Conservation (phyloP, 2,113 vertebrate genomes). For the Onychostoma macrolepis region DNA sequence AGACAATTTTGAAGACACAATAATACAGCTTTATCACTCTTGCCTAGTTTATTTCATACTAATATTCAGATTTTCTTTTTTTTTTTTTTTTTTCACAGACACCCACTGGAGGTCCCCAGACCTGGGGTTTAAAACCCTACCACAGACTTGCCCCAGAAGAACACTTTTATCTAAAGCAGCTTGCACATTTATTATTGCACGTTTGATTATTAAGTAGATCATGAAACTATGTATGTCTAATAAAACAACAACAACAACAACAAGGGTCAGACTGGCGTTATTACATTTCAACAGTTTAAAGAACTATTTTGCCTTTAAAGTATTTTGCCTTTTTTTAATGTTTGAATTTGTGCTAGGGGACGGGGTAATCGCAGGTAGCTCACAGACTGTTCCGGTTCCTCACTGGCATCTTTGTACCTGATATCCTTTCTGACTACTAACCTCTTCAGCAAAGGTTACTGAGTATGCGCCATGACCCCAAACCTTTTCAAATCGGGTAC, state of each 20-base stretch:
- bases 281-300: neutral
- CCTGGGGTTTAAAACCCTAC: too few species aligned
- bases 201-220: neutral
- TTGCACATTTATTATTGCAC: neutral
- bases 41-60: neutral
- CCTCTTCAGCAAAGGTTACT: conserved; percentile 8
- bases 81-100: too few species aligned
- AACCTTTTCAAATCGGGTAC: neutral
- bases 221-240: neutral
- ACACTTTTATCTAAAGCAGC: neutral
- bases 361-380: neutral
- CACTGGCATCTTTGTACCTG: conserved; percentile 2
- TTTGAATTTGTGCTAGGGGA: neutral
- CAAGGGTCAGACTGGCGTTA: neutral
- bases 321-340: neutral
- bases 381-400: neutral
- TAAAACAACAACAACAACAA: neutral
- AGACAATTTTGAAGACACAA: neutral
- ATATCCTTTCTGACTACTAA: neutral
- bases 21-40: neutral
- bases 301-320: neutral
- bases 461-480: conserved; percentile 29
- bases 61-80: too few species aligned
- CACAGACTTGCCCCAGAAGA: neutral
- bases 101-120: too few species aligned